These are phyloP conservation scores for Acyrthosiphon pisum DNA, from an alignment of 1,140 invertebrate genomes.

Conservation along the genomic window DNA sequence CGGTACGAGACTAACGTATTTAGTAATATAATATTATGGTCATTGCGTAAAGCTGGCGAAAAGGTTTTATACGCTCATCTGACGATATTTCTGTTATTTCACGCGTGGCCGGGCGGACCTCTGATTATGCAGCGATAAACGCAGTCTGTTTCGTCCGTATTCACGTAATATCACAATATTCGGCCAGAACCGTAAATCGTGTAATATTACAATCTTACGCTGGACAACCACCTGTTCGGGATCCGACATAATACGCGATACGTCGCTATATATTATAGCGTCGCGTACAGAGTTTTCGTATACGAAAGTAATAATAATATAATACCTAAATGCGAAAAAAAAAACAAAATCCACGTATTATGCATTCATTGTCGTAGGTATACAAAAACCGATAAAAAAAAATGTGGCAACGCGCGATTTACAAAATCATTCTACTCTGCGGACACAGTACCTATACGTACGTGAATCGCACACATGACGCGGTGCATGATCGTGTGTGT, in stretches of 20 bases:
- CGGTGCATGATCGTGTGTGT: not conserved
- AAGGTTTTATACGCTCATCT: no score
- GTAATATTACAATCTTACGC: not conserved
- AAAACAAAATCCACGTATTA: not conserved
- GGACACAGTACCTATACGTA: not conserved
- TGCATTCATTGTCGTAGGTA: not conserved
- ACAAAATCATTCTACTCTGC: not conserved
- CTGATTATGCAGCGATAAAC: not conserved
- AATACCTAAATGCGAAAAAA: not conserved
- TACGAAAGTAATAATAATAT: not conserved
- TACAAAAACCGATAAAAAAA: not conserved
- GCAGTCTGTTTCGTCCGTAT: not conserved
- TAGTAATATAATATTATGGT: no score
- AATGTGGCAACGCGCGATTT: conserved; percentile 7
- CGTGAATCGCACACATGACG: not conserved
- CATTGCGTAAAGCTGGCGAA: no score
- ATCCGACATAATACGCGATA: no score
- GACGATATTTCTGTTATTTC: no score
- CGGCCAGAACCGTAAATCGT: not conserved
- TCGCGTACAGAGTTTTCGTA: not conserved
- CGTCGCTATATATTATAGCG: no score
- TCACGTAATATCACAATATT: no score
- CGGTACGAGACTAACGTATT: no score
- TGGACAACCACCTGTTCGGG: no score
- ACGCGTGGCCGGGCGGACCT: not conserved